Conservation (phyloP, 1,140 invertebrate species). For the Trachymyrmex septentrionalis region DNA sequence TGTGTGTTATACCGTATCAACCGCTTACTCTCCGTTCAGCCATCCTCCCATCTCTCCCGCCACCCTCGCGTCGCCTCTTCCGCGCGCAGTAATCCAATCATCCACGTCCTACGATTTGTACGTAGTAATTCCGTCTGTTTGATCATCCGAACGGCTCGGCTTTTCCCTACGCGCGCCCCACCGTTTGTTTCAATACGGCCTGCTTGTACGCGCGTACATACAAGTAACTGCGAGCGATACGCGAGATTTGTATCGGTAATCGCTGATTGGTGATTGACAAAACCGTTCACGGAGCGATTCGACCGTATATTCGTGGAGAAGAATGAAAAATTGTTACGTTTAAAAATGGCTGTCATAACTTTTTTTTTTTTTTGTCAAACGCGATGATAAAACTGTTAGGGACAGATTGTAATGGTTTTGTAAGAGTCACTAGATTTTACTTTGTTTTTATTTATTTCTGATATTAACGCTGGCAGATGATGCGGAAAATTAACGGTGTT, state of each 20-base stretch:
- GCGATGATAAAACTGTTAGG: conserved; percentile 22
- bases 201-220: conserved; percentile 3
- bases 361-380: not conserved
- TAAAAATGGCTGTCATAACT: not conserved
- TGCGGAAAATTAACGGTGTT: not conserved
- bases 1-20: conserved; percentile 54
- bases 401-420: not conserved
- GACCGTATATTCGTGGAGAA: not conserved
- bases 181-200: conserved; percentile 58
- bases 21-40: conserved; percentile 22
- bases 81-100: conserved; percentile 77
- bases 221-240: conserved; percentile 38
- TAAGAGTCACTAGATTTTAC: not conserved
- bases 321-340: conserved; percentile 30
- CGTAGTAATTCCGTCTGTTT: conserved; percentile 76
- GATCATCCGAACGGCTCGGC: conserved; percentile 66
- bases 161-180: conserved; percentile 54
- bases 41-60: conserved; percentile 9
- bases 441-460: not conserved
- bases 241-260: conserved; percentile 43
- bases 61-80: conserved; percentile 60
- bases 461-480: not conserved
- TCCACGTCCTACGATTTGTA: conserved; percentile 75
- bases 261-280: conserved; percentile 47
- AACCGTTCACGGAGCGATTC: not conserved